A percentile compares a stretch with the other conserved stretches of the same genome.
Evolutionary conservation across 2,888 invertebrate species (phyloP).

Genomic region (Acleris laterana): DNA sequence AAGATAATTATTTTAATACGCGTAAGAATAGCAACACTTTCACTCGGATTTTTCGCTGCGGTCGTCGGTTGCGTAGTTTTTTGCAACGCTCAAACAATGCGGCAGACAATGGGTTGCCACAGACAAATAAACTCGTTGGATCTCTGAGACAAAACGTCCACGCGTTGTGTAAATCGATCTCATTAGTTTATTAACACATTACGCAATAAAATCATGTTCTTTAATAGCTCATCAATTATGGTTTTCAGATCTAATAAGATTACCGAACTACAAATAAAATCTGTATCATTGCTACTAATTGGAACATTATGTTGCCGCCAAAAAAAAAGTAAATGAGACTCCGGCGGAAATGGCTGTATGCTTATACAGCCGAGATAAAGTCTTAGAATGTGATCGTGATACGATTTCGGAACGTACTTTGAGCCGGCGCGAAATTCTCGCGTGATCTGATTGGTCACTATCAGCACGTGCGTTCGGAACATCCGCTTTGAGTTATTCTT

Average conservation of each 20-base stretch:
- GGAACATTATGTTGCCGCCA: constrained; percentile 47
- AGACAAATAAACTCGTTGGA: constrained; percentile 39
- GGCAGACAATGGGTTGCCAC: constrained; percentile 40
- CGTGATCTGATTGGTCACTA: constrained; percentile 57
- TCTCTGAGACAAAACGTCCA: constrained; percentile 16
- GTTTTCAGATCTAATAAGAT: constrained; percentile 53
- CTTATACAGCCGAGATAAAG: constrained; percentile 51
- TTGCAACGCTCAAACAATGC: constrained; percentile 37
- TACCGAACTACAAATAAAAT: constrained; percentile 57
- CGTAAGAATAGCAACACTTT: constrained; percentile 60
- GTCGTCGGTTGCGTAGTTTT: constrained; percentile 32
- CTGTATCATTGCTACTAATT: constrained; percentile 72
- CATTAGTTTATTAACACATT: constrained; percentile 10
- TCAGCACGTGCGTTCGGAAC: constrained; percentile 57
- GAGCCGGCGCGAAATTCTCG: constrained; percentile 58
- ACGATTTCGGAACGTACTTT: constrained; percentile 53
- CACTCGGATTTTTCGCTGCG: constrained; percentile 61
- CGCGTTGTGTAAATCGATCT: constrained; percentile 22
- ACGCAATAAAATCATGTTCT: constrained; percentile 29
- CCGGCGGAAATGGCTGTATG: constrained; percentile 68
- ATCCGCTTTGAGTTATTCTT: constrained; percentile 48
- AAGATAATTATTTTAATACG: constrained; percentile 67
- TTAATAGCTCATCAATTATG: constrained; percentile 27
- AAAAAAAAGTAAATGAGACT: constrained; percentile 54
- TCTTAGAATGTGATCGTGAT: constrained; percentile 61